Evolutionary conservation across 1,140 invertebrate species (phyloP).

Genomic region (Asobara japonica): DNA sequence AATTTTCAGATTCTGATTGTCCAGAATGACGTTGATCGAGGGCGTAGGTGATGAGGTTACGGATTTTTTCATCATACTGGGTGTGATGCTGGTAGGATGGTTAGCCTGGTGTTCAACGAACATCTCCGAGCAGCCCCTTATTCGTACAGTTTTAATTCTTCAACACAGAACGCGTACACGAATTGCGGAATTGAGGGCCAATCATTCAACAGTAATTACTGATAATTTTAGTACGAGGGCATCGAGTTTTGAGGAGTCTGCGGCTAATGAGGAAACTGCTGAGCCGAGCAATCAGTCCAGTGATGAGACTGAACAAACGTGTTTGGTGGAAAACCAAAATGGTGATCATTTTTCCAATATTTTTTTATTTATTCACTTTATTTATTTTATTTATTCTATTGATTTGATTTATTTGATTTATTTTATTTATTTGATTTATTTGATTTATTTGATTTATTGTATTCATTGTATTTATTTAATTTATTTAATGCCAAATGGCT

Average conservation of each 20-base stretch:
- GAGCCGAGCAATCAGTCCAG: conserved; percentile 39
- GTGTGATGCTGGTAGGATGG: conserved; percentile 71
- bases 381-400: too few species aligned
- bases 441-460: too few species aligned
- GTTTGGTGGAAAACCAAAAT: conserved; percentile 40
- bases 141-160: conserved; percentile 67
- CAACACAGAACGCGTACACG: conserved; percentile 57
- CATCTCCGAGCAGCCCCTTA: conserved; percentile 65
- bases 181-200: conserved; percentile 51
- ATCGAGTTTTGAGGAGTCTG: conserved; percentile 20
- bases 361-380: too few species aligned
- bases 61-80: conserved; percentile 73
- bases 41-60: conserved; percentile 86
- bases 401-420: too few species aligned
- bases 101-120: conserved; percentile 80
- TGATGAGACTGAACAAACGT: conserved; percentile 44
- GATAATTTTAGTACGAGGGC: conserved; percentile 17
- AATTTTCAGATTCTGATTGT: background rate
- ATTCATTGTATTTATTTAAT: too few species aligned
- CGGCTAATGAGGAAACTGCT: conserved; percentile 45
- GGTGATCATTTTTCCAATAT: too few species aligned
- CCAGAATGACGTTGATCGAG: conserved; percentile 76
- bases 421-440: too few species aligned
- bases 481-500: too few species aligned
- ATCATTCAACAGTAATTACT: conserved; percentile 38